phyloP scores from a whole-genome alignment of 2,888 invertebrate species.

The Heteromyza rotundicornis region DNA sequence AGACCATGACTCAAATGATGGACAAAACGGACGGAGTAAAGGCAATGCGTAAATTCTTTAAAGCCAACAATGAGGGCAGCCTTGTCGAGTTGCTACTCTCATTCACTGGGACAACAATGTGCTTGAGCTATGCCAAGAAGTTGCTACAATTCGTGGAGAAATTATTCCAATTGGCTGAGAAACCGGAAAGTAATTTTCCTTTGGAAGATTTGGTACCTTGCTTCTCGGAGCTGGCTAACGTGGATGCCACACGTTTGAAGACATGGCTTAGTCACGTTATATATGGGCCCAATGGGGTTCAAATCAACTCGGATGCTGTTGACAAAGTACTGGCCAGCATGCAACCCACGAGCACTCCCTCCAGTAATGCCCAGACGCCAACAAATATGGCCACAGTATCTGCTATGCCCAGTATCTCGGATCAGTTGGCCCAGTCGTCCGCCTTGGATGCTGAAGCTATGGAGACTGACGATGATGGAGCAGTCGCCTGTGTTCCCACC shows the following conservation, averaged over 20 bases:
- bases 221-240: conserved; percentile 70
- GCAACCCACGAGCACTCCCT: conserved; percentile 62
- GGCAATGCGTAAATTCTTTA: conserved; percentile 84
- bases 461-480: conserved; percentile 63
- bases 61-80: conserved; percentile 69
- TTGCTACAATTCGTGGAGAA: conserved; percentile 83
- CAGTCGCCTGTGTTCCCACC: conserved; percentile 25
- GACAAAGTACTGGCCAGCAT: conserved; percentile 44
- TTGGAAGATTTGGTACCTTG: conserved; percentile 73
- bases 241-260: conserved; percentile 71
- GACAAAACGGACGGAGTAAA: conserved; percentile 82
- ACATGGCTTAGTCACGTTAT: conserved; percentile 72
- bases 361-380: conserved; percentile 65
- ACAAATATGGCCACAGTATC: conserved; percentile 64
- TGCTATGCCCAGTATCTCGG: conserved; percentile 61
- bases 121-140: conserved; percentile 74
- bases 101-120: conserved; percentile 76
- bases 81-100: conserved; percentile 81
- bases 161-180: conserved; percentile 71
- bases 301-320: conserved; percentile 35
- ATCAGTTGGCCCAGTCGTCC: conserved; percentile 55
- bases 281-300: conserved; percentile 64
- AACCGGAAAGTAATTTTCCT: conserved; percentile 68
- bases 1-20: conserved; percentile 85
- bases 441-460: conserved; percentile 56